Percentiles rank a stretch among this genome's conserved stretches.
phyloP scores from a whole-genome alignment of 1,140 invertebrate species.

The Zaprionus lachaisei region DNA sequence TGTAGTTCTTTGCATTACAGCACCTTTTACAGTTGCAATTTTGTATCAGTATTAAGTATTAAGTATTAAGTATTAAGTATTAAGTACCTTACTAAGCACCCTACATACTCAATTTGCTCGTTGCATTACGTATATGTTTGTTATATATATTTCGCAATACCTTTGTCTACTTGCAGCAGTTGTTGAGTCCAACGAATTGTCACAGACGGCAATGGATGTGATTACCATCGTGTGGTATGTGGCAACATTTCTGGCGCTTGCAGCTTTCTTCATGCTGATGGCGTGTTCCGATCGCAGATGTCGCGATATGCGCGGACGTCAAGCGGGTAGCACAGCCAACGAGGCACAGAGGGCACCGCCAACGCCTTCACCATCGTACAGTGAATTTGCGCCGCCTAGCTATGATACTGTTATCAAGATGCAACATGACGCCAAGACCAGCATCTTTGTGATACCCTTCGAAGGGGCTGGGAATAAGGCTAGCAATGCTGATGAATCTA shows the following conservation, averaged over 20 bases:
- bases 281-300: conserved; percentile 80
- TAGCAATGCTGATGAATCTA: conserved; percentile 27
- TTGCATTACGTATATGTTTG: background rate
- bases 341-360: conserved; percentile 66
- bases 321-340: conserved; percentile 33
- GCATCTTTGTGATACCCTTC: conserved; percentile 80
- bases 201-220: conserved; percentile 83
- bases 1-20: too few species aligned
- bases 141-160: background rate
- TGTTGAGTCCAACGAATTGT: conserved; percentile 71
- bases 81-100: background rate
- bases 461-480: conserved; percentile 42
- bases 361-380: conserved; percentile 82
- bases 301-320: conserved; percentile 48
- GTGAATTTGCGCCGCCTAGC: conserved; percentile 82
- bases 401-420: conserved; percentile 83
- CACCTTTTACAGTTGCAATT: too few species aligned
- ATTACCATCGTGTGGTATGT: conserved; percentile 84
- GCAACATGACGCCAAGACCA: conserved; percentile 74
- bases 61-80: background rate
- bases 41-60: too few species aligned
- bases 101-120: background rate
- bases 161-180: conserved; percentile 46
- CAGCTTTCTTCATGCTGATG: conserved; percentile 83
- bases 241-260: conserved; percentile 79